Evolutionary conservation across 2,888 invertebrate species (phyloP).

Genomic region (Zeuzera pyrina): DNA sequence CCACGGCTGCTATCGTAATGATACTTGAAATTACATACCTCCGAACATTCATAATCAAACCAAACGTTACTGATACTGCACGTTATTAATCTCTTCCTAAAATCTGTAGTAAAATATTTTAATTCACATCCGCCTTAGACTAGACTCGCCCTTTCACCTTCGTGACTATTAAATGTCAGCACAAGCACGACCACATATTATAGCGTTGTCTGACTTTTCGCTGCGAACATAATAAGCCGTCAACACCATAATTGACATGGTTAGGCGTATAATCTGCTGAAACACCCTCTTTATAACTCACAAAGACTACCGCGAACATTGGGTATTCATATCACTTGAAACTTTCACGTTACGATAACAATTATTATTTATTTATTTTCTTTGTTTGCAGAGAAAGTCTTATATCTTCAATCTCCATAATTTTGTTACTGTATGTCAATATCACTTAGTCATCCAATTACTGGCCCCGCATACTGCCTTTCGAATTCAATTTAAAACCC

Average conservation of each 20-base stretch:
- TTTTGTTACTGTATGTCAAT: constrained; percentile 33
- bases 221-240: constrained; percentile 48
- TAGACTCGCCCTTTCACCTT: constrained; percentile 27
- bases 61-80: neutral
- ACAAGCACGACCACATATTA: constrained; percentile 17
- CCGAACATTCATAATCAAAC: neutral
- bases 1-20: constrained; percentile 45
- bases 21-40: too few species aligned
- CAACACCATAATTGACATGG: constrained; percentile 45
- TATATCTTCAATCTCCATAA: constrained; percentile 15
- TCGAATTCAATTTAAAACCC: constrained; percentile 44
- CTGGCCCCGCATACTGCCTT: constrained; percentile 49
- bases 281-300: constrained; percentile 34
- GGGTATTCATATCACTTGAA: constrained; percentile 31
- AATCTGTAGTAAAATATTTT: too few species aligned
- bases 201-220: constrained; percentile 42
- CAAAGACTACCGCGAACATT: constrained; percentile 39
- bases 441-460: constrained; percentile 53
- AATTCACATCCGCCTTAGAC: constrained; percentile 15
- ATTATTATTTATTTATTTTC: constrained; percentile 19
- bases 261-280: constrained; percentile 52
- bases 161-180: constrained; percentile 31
- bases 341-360: constrained; percentile 20
- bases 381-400: constrained; percentile 26
- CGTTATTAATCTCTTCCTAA: constrained; percentile 4